Evolutionary conservation across 2,113 vertebrate species (phyloP).

Genomic region (Emydura subglobosa): DNA sequence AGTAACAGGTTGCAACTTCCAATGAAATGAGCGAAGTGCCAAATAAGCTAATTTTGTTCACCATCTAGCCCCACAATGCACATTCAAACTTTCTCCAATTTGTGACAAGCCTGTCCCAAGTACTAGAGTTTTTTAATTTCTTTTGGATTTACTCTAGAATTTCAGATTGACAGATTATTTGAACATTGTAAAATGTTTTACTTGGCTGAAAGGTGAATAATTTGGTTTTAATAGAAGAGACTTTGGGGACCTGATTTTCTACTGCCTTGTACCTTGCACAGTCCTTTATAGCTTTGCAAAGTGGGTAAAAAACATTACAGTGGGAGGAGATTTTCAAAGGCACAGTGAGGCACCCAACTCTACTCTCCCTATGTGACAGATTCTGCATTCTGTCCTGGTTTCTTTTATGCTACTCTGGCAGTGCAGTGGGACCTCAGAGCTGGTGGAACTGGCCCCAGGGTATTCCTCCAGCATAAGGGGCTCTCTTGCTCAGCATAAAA

Average conservation of each 20-base stretch:
- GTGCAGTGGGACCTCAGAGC: neutral
- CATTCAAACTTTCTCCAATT: neutral
- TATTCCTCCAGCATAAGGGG: neutral
- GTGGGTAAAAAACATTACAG: neutral
- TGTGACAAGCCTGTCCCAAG: neutral
- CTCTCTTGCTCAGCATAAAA: neutral
- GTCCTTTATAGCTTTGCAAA: neutral
- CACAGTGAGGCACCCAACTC: slow-evolving; percentile 7
- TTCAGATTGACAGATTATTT: slow-evolving; percentile 39
- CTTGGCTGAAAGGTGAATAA: slow-evolving; percentile 45
- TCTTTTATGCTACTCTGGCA: neutral
- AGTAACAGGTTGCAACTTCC: neutral
- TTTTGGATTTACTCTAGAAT: slow-evolving; percentile 42
- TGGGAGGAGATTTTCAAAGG: neutral
- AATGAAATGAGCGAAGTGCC: neutral
- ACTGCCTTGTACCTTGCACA: neutral
- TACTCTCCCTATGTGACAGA: neutral
- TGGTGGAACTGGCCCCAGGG: neutral
- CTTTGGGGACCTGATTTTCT: slow-evolving; percentile 40
- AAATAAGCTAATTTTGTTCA: neutral
- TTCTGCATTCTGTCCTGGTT: neutral
- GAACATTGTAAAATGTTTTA: slow-evolving; percentile 31
- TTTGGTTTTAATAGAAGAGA: slow-evolving; percentile 41
- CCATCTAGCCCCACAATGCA: neutral
- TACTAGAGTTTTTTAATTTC: neutral